A percentile compares a stretch with the other conserved stretches of the same genome.
phyloP scores from a whole-genome alignment of 1,140 invertebrate genomes.

The Danaus plexippus region DNA sequence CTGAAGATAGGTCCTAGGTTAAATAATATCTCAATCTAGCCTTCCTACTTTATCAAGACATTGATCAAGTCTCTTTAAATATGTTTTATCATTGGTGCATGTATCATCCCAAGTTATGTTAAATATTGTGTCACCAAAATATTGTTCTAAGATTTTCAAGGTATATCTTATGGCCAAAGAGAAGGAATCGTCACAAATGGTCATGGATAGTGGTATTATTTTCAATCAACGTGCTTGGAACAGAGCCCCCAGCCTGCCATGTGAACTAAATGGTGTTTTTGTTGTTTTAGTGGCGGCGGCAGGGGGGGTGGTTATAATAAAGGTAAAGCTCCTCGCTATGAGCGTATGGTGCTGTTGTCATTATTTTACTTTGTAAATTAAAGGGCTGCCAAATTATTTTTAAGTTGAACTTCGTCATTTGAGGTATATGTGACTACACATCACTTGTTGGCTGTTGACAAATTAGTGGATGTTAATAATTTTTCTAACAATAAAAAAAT shows the following conservation, averaged over 20 bases:
- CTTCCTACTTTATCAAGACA: slow-evolving; percentile 24
- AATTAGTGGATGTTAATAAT: slow-evolving; percentile 1
- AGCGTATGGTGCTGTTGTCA: slow-evolving; percentile 79
- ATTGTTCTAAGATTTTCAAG: slow-evolving; percentile 64
- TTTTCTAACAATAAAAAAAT: neutral
- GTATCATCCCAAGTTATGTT: slow-evolving; percentile 24
- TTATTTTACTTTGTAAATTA: slow-evolving; percentile 75
- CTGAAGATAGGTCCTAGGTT: no score
- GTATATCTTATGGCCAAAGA: slow-evolving; percentile 59
- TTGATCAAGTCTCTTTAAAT: slow-evolving; percentile 12
- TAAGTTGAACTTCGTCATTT: slow-evolving; percentile 4
- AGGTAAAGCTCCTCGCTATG: slow-evolving; percentile 84
- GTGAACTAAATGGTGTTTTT: slow-evolving; percentile 79
- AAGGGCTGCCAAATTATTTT: slow-evolving; percentile 64
- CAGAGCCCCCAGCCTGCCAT: slow-evolving; percentile 76
- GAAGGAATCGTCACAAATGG: slow-evolving; percentile 69
- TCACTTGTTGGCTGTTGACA: slow-evolving; percentile 34
- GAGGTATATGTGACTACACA: neutral
- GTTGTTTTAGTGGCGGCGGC: slow-evolving; percentile 90
- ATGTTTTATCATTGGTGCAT: slow-evolving; percentile 20
- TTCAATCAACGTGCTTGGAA: slow-evolving; percentile 73
- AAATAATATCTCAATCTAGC: no score
- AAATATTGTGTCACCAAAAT: slow-evolving; percentile 32
- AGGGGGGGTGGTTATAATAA: slow-evolving; percentile 89
- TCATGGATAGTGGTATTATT: slow-evolving; percentile 75